Evolutionary conservation across 2,113 vertebrate genomes (phyloP).

Genomic region (Lampris megalopsis): DNA sequence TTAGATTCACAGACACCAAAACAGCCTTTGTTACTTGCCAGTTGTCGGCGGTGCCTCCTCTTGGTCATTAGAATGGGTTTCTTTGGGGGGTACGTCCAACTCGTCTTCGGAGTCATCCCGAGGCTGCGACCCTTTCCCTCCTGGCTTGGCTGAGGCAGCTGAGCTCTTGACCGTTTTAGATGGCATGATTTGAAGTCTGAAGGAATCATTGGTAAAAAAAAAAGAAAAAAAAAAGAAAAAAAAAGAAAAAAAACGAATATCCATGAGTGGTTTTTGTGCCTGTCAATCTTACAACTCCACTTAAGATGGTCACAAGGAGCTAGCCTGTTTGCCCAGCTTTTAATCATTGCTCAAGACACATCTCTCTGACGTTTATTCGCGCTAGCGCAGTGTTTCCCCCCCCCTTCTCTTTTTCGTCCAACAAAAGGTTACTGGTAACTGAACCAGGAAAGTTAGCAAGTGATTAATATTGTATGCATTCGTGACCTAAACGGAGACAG

Average conservation of each 20-base stretch:
- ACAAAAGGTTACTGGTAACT: not conserved
- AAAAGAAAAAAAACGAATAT: conserved; percentile 41
- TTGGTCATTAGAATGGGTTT: conserved; percentile 72
- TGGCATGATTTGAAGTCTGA: conserved; percentile 84
- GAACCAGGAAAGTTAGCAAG: not conserved
- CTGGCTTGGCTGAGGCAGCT: conserved; percentile 77
- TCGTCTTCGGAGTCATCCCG: conserved; percentile 82
- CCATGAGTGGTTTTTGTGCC: conserved; percentile 62
- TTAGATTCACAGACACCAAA: conserved; percentile 75
- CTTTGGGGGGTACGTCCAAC: conserved; percentile 81
- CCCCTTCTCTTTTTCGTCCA: not conserved
- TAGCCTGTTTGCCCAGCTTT: conserved; percentile 53
- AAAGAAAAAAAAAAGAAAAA: conserved; percentile 1
- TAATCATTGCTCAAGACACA: conserved; percentile 61
- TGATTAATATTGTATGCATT: not conserved
- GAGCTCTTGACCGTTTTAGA: conserved; percentile 86
- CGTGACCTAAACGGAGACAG: not conserved
- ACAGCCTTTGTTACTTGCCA: conserved; percentile 83
- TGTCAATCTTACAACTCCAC: conserved; percentile 68
- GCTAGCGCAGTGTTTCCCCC: conserved; percentile 20
- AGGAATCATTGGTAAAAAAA: conserved; percentile 52
- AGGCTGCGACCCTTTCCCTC: conserved; percentile 82
- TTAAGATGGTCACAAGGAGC: conserved; percentile 63
- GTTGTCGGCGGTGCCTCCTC: conserved; percentile 77
- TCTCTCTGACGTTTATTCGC: conserved; percentile 46